Percentiles rank a stretch among this genome's conserved stretches.
Evolutionary conservation across 23 tunicate genomes (phyloP).

Genomic region (Aplidium turbinatum): DNA sequence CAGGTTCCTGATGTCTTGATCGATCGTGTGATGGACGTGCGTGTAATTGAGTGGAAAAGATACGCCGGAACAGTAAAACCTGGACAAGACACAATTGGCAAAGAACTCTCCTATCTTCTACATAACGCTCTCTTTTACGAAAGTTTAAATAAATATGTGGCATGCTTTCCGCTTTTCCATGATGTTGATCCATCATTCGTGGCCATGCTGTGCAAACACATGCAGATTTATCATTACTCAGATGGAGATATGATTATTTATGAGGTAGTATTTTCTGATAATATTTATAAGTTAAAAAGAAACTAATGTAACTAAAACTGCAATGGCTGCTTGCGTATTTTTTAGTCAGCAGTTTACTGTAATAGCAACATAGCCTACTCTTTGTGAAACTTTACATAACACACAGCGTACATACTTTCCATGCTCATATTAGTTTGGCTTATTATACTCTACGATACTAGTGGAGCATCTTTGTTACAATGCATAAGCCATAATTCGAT

Average conservation of each 20-base stretch:
- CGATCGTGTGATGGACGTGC: constrained; percentile 69
- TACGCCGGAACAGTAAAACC: constrained; percentile 82
- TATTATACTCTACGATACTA: too few species aligned
- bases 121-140: constrained; percentile 75
- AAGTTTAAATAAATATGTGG: constrained; percentile 64
- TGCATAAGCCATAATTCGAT: too few species aligned
- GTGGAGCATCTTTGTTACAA: too few species aligned
- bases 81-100: constrained; percentile 64
- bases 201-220: constrained; percentile 71
- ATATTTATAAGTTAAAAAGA: too few species aligned
- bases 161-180: constrained; percentile 67
- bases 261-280: too few species aligned
- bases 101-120: constrained; percentile 57
- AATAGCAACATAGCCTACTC: too few species aligned
- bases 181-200: constrained; percentile 66
- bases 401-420: too few species aligned
- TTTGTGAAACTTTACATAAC: too few species aligned
- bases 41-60: constrained; percentile 69
- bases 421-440: too few species aligned
- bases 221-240: constrained; percentile 48
- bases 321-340: too few species aligned
- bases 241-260: constrained; percentile 83
- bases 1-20: constrained; percentile 62
- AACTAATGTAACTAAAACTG: too few species aligned
- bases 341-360: too few species aligned